phyloP scores from a whole-genome alignment of 2,113 vertebrate species.

The Argyrosomus japonicus region DNA sequence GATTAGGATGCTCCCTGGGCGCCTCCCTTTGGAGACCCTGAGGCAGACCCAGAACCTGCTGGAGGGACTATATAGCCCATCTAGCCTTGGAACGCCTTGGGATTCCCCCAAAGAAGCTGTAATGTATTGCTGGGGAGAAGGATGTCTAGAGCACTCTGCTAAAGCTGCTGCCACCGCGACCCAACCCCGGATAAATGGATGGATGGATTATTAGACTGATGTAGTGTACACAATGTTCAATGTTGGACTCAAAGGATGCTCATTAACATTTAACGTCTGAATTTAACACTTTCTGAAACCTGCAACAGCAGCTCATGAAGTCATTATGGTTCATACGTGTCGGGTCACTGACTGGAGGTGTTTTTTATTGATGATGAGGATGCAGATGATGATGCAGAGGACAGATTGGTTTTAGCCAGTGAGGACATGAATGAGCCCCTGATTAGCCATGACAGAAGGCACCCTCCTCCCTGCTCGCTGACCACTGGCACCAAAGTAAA shows the following conservation, averaged over 20 bases:
- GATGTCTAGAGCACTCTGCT: too few species aligned
- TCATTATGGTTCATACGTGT: not conserved
- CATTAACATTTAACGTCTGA: not conserved
- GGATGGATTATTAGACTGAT: too few species aligned
- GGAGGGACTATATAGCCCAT: too few species aligned
- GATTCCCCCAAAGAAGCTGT: too few species aligned
- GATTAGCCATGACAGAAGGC: conserved; percentile 24
- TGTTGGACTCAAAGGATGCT: not conserved
- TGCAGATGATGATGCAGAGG: conserved; percentile 5
- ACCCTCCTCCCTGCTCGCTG: conserved; percentile 24
- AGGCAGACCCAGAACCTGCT: too few species aligned
- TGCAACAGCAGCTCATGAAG: not conserved
- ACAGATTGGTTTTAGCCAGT: conserved; percentile 15
- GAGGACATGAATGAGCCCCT: conserved; percentile 33
- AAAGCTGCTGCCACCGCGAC: too few species aligned
- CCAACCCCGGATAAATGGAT: too few species aligned
- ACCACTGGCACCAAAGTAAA: conserved; percentile 29
- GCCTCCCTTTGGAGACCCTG: too few species aligned
- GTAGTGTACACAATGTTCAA: not conserved
- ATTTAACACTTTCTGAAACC: too few species aligned
- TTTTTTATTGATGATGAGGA: conserved; percentile 10
- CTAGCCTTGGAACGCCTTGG: too few species aligned
- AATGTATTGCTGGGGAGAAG: too few species aligned
- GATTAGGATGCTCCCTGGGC: too few species aligned
- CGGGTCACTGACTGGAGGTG: not conserved